These are phyloP conservation scores for Mormyrus proboscirostris DNA, from an alignment of 2,797 vertebrate species.

Conservation along the genomic window DNA sequence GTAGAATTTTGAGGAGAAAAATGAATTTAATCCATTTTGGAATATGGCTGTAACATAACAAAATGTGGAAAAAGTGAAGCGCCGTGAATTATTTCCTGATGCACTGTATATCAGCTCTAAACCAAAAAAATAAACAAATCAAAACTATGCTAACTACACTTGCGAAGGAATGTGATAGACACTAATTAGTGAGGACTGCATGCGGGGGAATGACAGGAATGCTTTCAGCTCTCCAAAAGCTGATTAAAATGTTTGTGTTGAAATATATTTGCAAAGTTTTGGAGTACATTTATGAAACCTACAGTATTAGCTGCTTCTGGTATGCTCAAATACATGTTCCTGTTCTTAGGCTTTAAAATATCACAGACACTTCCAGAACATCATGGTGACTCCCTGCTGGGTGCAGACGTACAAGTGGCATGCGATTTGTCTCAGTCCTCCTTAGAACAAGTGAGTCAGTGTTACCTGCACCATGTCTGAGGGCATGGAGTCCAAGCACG, in stretches of 20 bases:
- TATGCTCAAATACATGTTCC: background rate
- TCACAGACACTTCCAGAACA: background rate
- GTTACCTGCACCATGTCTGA: slow-evolving; percentile 21
- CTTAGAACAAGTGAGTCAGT: slow-evolving; percentile 15
- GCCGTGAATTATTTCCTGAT: too few species aligned
- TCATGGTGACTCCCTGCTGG: background rate
- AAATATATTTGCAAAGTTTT: background rate
- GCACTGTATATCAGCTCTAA: background rate
- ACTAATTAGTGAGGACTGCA: background rate
- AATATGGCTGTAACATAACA: too few species aligned
- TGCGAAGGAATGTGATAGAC: background rate
- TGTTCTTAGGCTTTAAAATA: background rate
- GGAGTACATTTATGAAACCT: background rate
- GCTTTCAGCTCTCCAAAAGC: background rate
- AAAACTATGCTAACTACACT: background rate
- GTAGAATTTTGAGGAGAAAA: too few species aligned
- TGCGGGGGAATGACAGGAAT: background rate
- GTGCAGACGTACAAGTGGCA: background rate
- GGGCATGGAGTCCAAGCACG: background rate
- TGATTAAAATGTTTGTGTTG: background rate
- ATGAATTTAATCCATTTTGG: too few species aligned
- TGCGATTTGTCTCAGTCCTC: background rate
- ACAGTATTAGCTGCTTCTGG: background rate
- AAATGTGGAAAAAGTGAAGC: too few species aligned
- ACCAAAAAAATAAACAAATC: background rate